Conservation (phyloP, 53 echinoderm and acorn worm species). For the Stichopus horrens region DNA sequence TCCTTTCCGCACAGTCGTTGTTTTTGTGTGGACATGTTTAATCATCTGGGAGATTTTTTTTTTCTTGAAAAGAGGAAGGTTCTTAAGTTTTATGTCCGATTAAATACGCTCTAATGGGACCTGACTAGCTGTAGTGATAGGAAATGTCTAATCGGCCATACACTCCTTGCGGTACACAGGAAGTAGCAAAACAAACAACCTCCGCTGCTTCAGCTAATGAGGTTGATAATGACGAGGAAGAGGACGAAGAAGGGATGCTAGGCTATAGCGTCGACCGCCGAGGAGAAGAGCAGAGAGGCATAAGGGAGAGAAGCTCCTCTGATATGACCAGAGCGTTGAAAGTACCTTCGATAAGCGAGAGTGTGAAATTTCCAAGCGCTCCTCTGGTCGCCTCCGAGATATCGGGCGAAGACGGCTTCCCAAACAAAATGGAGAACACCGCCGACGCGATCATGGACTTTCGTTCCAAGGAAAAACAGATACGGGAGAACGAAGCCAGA, state of each 20-base stretch:
- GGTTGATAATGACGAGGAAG: not conserved
- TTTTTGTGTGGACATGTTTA: not conserved
- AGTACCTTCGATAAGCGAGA: not conserved
- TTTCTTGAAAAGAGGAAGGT: not conserved
- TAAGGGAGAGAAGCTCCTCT: constrained; percentile 14
- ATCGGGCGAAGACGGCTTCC: not conserved
- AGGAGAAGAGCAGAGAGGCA: not conserved
- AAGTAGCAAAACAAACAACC: not conserved
- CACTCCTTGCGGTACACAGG: constrained; percentile 1
- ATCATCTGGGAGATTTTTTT: not conserved
- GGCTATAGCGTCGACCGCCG: not conserved
- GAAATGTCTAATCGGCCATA: constrained; percentile 22
- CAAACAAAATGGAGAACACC: not conserved
- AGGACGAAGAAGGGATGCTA: not conserved
- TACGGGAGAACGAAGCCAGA: constrained; percentile 54
- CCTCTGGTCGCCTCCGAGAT: constrained; percentile 14
- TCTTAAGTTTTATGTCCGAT: not conserved
- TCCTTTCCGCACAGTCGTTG: not conserved
- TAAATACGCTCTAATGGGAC: not conserved
- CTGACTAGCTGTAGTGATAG: not conserved
- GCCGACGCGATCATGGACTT: constrained; percentile 8
- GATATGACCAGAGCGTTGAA: constrained; percentile 19
- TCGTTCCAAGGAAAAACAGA: constrained; percentile 17
- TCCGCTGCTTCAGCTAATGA: not conserved
- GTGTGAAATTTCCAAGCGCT: constrained; percentile 33